These are phyloP conservation scores for Himalopsyche kuldschensis DNA, from an alignment of 2,888 invertebrate species.

Conservation along the genomic window DNA sequence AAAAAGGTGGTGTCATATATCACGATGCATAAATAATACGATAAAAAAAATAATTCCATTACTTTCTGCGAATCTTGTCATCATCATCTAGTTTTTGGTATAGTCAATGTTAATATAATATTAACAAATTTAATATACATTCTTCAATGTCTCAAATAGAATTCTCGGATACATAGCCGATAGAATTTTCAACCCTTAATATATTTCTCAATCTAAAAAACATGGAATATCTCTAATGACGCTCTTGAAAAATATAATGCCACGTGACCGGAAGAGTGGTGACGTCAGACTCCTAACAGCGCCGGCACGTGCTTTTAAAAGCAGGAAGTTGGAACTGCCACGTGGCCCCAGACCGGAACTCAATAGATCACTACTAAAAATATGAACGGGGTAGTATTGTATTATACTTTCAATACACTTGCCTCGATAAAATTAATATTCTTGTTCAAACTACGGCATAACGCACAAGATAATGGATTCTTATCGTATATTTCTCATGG, in stretches of 20 bases:
- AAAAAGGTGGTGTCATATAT: too few species aligned
- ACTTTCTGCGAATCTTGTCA: too few species aligned
- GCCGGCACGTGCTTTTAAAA: conserved; percentile 35
- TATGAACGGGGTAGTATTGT: conserved; percentile 3
- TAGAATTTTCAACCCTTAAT: neutral
- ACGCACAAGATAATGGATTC: neutral
- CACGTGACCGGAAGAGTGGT: conserved; percentile 36
- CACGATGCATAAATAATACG: too few species aligned
- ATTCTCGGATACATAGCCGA: neutral
- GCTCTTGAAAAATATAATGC: neutral
- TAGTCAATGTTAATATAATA: too few species aligned
- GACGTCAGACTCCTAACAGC: conserved; percentile 22
- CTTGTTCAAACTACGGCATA: neutral
- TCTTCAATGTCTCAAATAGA: neutral
- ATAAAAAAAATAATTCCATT: too few species aligned
- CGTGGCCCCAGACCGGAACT: conserved; percentile 34
- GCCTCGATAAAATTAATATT: neutral
- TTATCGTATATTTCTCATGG: neutral
- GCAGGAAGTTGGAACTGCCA: conserved; percentile 36
- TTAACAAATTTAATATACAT: too few species aligned
- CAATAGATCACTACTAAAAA: conserved; percentile 22
- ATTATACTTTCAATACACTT: neutral
- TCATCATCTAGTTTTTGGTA: too few species aligned
- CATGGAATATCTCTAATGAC: neutral
- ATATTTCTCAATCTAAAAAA: neutral